These are phyloP conservation scores for Microtus montanus DNA, from an alignment of 2,113 vertebrate species.

Conservation along the genomic window DNA sequence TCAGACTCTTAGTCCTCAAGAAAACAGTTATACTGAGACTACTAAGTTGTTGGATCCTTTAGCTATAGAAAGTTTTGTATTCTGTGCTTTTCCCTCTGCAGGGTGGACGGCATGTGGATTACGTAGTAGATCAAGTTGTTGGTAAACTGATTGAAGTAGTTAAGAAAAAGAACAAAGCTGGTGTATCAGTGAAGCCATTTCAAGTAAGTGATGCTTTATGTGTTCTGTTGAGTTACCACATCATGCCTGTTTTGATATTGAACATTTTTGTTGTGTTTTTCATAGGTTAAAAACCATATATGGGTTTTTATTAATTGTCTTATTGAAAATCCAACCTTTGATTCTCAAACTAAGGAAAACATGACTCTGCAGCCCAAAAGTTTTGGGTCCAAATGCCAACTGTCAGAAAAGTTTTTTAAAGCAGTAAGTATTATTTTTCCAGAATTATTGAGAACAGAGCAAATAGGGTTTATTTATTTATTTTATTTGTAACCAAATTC, in stretches of 20 bases:
- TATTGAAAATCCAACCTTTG: constrained; percentile 98
- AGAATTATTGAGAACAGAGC: constrained; percentile 30
- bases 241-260: constrained; percentile 35
- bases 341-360: constrained; percentile 99
- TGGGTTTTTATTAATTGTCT: constrained; percentile 99
- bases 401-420: constrained; percentile 97
- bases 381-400: constrained; percentile 96
- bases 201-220: constrained; percentile 87
- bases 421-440: constrained; percentile 88
- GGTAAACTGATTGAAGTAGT: constrained; percentile 98
- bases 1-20: not conserved
- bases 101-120: constrained; percentile 98
- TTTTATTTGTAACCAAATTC: constrained; percentile 47
- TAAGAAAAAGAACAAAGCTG: constrained; percentile 99
- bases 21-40: constrained; percentile 31
- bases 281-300: constrained; percentile 98
- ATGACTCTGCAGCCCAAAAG: constrained; percentile 99
- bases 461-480: constrained; percentile 37
- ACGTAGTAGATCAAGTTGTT: constrained; percentile 98
- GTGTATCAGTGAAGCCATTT: constrained; percentile 99
- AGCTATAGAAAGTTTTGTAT: constrained; percentile 18
- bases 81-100: constrained; percentile 71
- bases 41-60: constrained; percentile 35
- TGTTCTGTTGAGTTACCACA: not conserved
- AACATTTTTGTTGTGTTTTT: constrained; percentile 64